Base-by-base conservation (phyloP, 2,797 vertebrate species). In the Selene dorsalis region DNA sequence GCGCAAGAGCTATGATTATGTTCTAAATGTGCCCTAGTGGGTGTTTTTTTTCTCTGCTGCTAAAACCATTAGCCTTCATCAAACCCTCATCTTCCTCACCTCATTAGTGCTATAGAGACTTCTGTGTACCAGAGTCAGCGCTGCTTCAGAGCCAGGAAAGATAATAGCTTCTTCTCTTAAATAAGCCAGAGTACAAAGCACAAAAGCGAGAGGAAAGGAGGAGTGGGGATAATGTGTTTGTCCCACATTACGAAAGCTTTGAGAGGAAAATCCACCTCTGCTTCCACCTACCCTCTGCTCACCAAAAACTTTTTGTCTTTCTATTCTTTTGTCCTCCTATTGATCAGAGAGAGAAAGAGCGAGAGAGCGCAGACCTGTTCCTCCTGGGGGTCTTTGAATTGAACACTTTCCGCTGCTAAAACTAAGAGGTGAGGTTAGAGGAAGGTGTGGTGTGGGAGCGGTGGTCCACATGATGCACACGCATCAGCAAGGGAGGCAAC, bases 111-210 rank as follows among this genome's bases (percentile, higher is more conserved):
- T 55, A 11, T 13, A 55, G 62, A 69, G 78, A 64, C 58, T 67
- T 71, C 28, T 65, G 69, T 43, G 63, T 48, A 14, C 4, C 10
- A 41, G 69, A 22, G 26, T 63, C 74, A 4, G 48, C 62, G 84
- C 63, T 79, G 84, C 73, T 75, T 73, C 32, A 24, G 47, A 78
- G 67, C 66, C 24, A 47, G 64, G 41, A 70, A 82, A 73, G 57
- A 87, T 88, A 89, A 89, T 87, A 83, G 81, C 69, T 78, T 79
- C 66, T 56, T 61, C 75, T 84, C 72, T 82, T 72, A 81, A 84
- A 80, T 84, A 84, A 82, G 77, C 70, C 24, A 0, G 12, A 84
- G 50, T 12, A 82, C 59, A 82, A 86, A 88, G 67, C 70, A 86
- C 48, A 84, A 90, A 76, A 53, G 57, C 61, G 63, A 65, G 50